phyloP scores from a whole-genome alignment of 2,888 invertebrate species.

The Parnassius smintheus region DNA sequence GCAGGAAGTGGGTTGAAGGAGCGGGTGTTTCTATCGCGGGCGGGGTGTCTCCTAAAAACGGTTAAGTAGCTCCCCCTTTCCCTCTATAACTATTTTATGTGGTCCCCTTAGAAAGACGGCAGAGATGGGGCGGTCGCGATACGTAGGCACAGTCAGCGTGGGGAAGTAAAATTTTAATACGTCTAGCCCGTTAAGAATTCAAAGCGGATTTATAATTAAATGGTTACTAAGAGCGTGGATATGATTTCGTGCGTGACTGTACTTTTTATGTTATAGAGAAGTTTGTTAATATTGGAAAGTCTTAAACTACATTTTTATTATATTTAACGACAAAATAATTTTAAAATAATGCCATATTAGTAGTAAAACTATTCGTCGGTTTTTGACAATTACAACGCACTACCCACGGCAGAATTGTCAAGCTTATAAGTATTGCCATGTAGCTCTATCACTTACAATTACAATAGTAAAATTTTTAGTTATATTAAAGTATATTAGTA shows the following conservation, averaged over 20 bases:
- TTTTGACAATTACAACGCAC: too few species aligned
- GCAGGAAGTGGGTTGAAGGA: slow-evolving; percentile 74
- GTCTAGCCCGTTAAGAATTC: slow-evolving; percentile 78
- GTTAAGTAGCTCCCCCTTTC: slow-evolving; percentile 77
- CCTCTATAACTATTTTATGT: slow-evolving; percentile 80
- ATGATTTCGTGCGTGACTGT: slow-evolving; percentile 60
- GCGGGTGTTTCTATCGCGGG: slow-evolving; percentile 68
- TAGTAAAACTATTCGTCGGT: too few species aligned
- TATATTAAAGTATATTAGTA: too few species aligned
- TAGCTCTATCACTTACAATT: too few species aligned
- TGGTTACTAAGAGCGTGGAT: slow-evolving; percentile 64
- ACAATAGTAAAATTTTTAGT: too few species aligned
- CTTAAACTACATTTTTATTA: too few species aligned
- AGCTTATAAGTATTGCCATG: too few species aligned
- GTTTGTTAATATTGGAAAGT: slow-evolving; percentile 10
- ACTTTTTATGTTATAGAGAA: slow-evolving; percentile 41
- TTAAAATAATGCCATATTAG: too few species aligned
- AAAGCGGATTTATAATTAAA: slow-evolving; percentile 78
- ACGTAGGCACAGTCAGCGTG: slow-evolving; percentile 61
- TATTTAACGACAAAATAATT: too few species aligned
- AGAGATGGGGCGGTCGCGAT: slow-evolving; percentile 73
- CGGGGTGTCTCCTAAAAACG: slow-evolving; percentile 80
- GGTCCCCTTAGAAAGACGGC: slow-evolving; percentile 81
- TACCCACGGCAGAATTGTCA: too few species aligned
- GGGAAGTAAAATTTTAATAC: slow-evolving; percentile 79